Evolutionary conservation across 2,113 vertebrate genomes (phyloP).

Genomic region (Cyprinus carpio): DNA sequence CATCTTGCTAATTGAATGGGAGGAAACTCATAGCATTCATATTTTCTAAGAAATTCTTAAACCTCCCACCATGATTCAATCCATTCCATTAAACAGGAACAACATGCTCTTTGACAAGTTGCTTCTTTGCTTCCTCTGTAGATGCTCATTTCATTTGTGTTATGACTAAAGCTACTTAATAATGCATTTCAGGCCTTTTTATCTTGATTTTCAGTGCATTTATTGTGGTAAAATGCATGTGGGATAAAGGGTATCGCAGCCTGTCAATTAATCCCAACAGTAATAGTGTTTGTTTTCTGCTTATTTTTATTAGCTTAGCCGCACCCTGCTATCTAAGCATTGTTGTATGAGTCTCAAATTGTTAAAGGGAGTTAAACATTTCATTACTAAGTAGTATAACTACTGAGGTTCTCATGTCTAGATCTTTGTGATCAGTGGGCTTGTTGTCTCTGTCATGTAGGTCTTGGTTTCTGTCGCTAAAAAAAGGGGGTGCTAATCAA

Average conservation of each 20-base stretch:
- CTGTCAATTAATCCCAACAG: neutral
- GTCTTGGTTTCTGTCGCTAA: conserved; percentile 11
- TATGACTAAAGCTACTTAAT: conserved; percentile 7
- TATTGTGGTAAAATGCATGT: neutral
- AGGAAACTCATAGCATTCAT: conserved; percentile 10
- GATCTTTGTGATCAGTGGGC: conserved; percentile 1
- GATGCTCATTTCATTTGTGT: neutral
- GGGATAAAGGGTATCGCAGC: neutral
- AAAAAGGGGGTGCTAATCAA: neutral
- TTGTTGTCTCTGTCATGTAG: conserved; percentile 10
- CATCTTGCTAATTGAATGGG: conserved; percentile 3
- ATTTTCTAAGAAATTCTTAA: neutral
- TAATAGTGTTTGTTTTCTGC: neutral
- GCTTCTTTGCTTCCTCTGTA: neutral
- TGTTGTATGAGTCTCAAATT: neutral
- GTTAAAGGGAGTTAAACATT: neutral
- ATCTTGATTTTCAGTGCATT: neutral
- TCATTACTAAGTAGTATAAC: neutral
- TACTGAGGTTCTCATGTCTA: neutral
- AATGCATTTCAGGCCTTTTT: conserved; percentile 1
- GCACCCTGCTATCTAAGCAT: neutral
- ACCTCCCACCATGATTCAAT: conserved; percentile 1
- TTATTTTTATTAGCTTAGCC: neutral
- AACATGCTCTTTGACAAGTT: neutral
- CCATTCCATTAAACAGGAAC: conserved; percentile 11